Evolutionary conservation across 2,888 invertebrate species (phyloP).

Genomic region (Apantesis nais): DNA sequence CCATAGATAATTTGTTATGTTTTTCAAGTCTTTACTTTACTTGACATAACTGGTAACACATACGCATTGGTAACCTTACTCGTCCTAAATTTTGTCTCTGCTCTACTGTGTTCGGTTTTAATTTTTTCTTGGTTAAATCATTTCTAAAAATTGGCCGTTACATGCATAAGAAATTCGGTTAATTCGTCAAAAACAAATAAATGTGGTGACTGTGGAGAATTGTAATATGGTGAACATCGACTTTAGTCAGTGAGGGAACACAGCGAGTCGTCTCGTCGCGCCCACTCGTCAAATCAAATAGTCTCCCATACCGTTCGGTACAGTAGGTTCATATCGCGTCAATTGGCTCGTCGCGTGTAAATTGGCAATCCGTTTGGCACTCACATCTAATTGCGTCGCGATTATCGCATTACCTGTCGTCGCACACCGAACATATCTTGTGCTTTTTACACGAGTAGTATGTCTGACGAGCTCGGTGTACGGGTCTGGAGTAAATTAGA

Average conservation of each 20-base stretch:
- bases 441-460: conserved; percentile 41
- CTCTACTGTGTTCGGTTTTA: not conserved
- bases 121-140: too few relatives aligned
- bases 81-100: not conserved
- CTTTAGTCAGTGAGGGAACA: not conserved
- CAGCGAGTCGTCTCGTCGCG: not conserved
- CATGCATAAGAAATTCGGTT: too few relatives aligned
- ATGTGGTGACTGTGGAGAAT: too few relatives aligned
- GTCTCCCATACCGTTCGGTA: conserved; percentile 25
- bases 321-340: conserved; percentile 30
- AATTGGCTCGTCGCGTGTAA: conserved; percentile 63
- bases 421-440: conserved; percentile 26
- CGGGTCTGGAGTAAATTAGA: conserved; percentile 35
- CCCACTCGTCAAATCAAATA: conserved; percentile 47
- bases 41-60: not conserved
- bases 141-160: too few relatives aligned
- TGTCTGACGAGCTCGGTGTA: conserved; percentile 24
- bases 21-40: not conserved
- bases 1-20: not conserved
- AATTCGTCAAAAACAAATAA: too few relatives aligned
- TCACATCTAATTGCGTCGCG: conserved; percentile 56
- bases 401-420: conserved; percentile 45
- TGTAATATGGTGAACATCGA: not conserved
- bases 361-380: conserved; percentile 67
- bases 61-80: not conserved